phyloP scores from a whole-genome alignment of 2,888 invertebrate genomes.

The Ctenicera cuprea region DNA sequence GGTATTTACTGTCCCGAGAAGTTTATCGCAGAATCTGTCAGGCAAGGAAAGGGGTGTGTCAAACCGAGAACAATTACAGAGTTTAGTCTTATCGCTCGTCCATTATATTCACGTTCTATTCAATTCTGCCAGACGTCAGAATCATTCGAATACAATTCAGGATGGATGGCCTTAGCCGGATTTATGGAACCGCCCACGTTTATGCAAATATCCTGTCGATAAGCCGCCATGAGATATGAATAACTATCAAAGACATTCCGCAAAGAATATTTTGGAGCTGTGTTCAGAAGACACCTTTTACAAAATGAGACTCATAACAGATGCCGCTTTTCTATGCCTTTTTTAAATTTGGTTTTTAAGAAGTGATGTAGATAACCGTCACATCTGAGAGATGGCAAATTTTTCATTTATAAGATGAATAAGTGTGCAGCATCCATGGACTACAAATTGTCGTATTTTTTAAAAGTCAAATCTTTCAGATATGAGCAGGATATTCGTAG shows the following conservation, averaged over 20 bases:
- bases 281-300: slow-evolving; percentile 5
- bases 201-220: slow-evolving; percentile 68
- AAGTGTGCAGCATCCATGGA: slow-evolving; percentile 8
- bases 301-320: slow-evolving; percentile 24
- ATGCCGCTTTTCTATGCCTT: slow-evolving; percentile 13
- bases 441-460: slow-evolving; percentile 29
- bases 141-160: slow-evolving; percentile 68
- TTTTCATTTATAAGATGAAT: slow-evolving; percentile 23
- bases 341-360: slow-evolving; percentile 31
- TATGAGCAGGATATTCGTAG: background rate
- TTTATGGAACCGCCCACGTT: slow-evolving; percentile 63
- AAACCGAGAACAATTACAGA: slow-evolving; percentile 66
- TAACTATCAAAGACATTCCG: slow-evolving; percentile 44
- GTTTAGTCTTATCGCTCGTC: slow-evolving; percentile 67
- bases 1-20: slow-evolving; percentile 10
- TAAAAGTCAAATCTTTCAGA: slow-evolving; percentile 9
- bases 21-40: slow-evolving; percentile 47
- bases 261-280: slow-evolving; percentile 5
- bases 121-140: slow-evolving; percentile 67
- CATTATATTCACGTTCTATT: slow-evolving; percentile 67
- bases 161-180: slow-evolving; percentile 66
- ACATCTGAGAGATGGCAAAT: slow-evolving; percentile 30
- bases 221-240: slow-evolving; percentile 62
- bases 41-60: slow-evolving; percentile 52
- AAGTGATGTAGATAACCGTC: slow-evolving; percentile 30